Evolutionary conservation across 2,113 vertebrate species (phyloP).

Genomic region (Bos indicus): DNA sequence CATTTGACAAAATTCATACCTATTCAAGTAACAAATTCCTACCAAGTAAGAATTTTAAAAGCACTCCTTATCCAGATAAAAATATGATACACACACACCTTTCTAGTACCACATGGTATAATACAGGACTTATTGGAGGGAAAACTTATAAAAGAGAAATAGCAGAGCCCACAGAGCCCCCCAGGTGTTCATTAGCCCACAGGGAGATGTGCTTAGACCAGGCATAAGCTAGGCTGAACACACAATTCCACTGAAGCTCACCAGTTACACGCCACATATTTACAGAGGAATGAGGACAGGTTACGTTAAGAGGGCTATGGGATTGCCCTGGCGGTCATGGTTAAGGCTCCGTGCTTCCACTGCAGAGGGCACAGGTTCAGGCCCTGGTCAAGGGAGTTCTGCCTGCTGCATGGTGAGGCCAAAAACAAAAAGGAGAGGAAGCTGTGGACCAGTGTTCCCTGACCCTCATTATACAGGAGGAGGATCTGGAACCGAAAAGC

Average conservation of each 20-base stretch:
- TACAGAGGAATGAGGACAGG: neutral
- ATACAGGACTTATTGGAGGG: neutral
- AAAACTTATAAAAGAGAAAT: neutral
- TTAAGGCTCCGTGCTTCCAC: neutral
- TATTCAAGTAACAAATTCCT: neutral
- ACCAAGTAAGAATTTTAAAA: neutral
- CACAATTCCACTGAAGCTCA: rapidly evolving
- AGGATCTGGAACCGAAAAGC: neutral
- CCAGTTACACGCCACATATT: rapidly evolving
- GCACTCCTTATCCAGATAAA: neutral
- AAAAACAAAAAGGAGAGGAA: rapidly evolving
- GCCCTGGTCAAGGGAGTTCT: neutral
- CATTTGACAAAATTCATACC: neutral
- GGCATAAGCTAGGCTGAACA: neutral
- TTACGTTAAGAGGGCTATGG: rapidly evolving
- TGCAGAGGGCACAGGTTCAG: neutral
- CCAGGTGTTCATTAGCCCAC: neutral
- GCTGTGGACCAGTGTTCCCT: neutral
- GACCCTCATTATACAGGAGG: rapidly evolving
- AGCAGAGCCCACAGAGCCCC: too few relatives aligned
- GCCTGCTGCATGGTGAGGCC: neutral
- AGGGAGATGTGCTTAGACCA: neutral
- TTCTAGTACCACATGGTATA: neutral
- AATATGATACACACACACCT: neutral
- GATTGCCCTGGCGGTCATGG: rapidly evolving